Base-by-base conservation (phyloP, 2,888 invertebrate species). In the Bombyx huttoni region DNA sequence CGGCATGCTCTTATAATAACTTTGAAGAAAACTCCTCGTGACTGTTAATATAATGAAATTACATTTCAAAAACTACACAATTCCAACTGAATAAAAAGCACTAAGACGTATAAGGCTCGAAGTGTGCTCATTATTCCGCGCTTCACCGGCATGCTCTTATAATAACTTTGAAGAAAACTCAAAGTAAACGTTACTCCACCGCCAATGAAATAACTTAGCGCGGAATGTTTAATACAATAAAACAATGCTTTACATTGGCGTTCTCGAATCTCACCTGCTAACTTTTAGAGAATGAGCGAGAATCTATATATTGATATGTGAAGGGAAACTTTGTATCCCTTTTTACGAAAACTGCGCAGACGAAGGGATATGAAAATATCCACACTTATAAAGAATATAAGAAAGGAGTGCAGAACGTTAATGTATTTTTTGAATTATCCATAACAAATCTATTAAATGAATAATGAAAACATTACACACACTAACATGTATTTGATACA, bases 201-300 rank as follows among this genome's bases (percentile, higher is more conserved):
- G 57, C 52, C 52, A 54, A 56, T 53, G 50, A 56, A 52, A 58
- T 57, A 47, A 55, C 51, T 51, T 50, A 13, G 46, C 40, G 9
- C 14, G 56, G 53, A 45, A 34, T 50, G 53, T 63, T 58, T 63
- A 63, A 63, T 59, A 56, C 46, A 50, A 47, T 54, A 48, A 49
- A 55, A 60, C 35, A 55, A 56, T 12, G 0, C 7, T 40, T 40
- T 40, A 40, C 1, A 40, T 40, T 12, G 2, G 40, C 12, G 40
- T 40, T 40, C 12, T 40, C 9, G 2, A 40, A 24, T 24, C 24
- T 40, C 40, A 10, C 8, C 1, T 40, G 7, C 12, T 40, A 10
- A 40, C 12, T 40, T 40, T 40, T 40, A 40, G 9, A 12, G 40
- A 40, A 40, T 5, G 9, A 10, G 2, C 3, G 40, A 24, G 1